Base-by-base conservation (phyloP, 2,888 invertebrate genomes). In the Sphaerophoria taeniata region DNA sequence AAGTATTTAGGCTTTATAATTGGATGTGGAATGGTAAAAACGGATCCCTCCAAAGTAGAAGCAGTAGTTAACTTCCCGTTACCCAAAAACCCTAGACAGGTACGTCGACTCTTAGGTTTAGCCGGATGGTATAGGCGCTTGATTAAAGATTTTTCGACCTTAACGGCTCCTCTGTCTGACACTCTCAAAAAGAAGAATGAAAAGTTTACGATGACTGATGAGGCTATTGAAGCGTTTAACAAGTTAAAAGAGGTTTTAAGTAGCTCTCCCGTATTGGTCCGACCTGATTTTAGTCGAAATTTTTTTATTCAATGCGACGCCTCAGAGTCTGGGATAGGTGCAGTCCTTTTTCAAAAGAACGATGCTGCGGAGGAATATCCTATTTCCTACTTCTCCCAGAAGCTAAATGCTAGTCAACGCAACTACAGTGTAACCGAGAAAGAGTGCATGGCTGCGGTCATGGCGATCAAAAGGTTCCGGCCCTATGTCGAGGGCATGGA, bases 81-180 rank as follows among this genome's bases (percentile, higher is more conserved):
- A 0, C 88, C 88, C n/a, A 86, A 77, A 55, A 78, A 58, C 3
- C 9, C 79, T 2, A 84, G 82, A 16, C 86, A 87, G 47, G 81
- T 88, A 0, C 39, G 87, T 7, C 63, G 87, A 11, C 81, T 88
- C 55, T 61, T 88, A 14, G 87, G 87, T 0, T 56, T 88, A 47
- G 85, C 86, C 1, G 87, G 88, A 0, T 88, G 87, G 88, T 87
- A 24, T 39, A 34, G 87, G 4, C 49, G 87, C 3, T 88, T 87
- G 51, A 82, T 88, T 31, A 61, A 69, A 6, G 61, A 88, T 53
- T 87, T 80, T n/a, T n/a, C 45, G 11, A 24, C 24, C 24, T 24
- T 24, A 24, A 24, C 24, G 24, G 24, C 24, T 2, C 24, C 24
- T 1, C 24, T 24, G 24, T 24, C 24, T 24, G 24, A 24, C 24